These are phyloP conservation scores for Atrichornis clamosus DNA, from an alignment of 2,113 vertebrate genomes.

Conservation along the genomic window DNA sequence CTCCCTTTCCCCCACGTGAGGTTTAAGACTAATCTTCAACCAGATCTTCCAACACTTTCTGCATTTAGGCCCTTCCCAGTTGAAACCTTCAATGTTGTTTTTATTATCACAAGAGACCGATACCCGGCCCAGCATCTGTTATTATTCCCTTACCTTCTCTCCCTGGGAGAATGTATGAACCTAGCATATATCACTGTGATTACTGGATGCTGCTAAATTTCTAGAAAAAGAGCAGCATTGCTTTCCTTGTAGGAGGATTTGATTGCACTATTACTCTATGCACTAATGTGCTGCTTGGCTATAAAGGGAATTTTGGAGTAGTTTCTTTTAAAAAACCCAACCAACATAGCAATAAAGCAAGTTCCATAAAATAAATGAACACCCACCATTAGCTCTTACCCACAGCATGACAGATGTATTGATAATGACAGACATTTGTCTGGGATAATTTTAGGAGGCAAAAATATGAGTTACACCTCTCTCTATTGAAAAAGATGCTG, in stretches of 20 bases:
- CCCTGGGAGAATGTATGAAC: constrained; percentile 35
- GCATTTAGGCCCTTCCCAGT: constrained; percentile 47
- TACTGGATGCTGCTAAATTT: constrained; percentile 59
- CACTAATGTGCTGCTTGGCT: constrained; percentile 48
- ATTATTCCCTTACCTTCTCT: constrained; percentile 51
- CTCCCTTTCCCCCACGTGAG: constrained; percentile 52
- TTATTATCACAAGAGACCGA: constrained; percentile 67
- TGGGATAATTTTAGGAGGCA: background rate
- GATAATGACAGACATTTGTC: background rate
- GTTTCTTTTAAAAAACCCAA: background rate
- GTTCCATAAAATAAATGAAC: constrained; percentile 5
- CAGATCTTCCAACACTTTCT: constrained; percentile 71
- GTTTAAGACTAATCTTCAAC: constrained; percentile 74
- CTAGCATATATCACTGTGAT: constrained; percentile 44
- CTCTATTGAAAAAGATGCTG: background rate
- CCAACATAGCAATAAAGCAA: background rate
- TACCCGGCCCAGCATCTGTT: constrained; percentile 70
- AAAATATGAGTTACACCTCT: background rate
- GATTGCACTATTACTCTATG: background rate
- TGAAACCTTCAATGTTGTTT: constrained; percentile 64
- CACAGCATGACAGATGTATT: background rate
- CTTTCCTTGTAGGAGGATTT: constrained; percentile 44
- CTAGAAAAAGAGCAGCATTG: constrained; percentile 18
- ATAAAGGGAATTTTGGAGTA: constrained; percentile 35
- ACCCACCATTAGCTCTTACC: background rate